Base-by-base conservation (phyloP, 2,113 vertebrate genomes). In the Dryoscopus gambensis region DNA sequence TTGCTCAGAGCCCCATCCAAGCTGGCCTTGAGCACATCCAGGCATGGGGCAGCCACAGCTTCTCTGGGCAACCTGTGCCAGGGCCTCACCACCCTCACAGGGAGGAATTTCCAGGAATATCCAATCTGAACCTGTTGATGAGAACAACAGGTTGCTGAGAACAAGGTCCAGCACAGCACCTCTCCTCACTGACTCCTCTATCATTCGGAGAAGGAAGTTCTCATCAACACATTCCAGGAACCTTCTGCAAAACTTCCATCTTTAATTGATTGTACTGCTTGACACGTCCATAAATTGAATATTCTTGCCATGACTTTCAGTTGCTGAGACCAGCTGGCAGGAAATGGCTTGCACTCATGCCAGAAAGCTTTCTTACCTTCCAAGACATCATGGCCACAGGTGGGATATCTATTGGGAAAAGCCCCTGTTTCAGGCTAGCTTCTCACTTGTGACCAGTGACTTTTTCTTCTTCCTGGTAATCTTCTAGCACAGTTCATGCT, bases 1-100 rank as follows among this genome's bases (percentile, higher is more conserved):
- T 49, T 63, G 16, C 47, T 65, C 27, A 3, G 3, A 40, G 40
- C 21, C 8, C 17, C 6, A 1, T 55, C 46, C 70, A 47, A 0
- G 44, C 33, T 86, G 27, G 27, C 33, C 33, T 39, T 17, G 55
- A 1, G 16, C 28, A 33, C 15, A 62, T 5, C 12, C 55, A 87
- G 63, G 55, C 27, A 53, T 39, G 33, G 37, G 15, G 33, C 46
- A 77, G 31, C 44, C 53, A 42, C 13, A 76, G 25, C 53, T 77
- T 13, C 73, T 53, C 46, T 69, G 53, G 27, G 13, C 17, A 69
- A 1, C 46, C 31, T 46, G 39, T 74, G 39, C 86, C 44, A 46
- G 24, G 11, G 39, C 24, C 11, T 75, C n/a, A 14, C 1, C 46
- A 53, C 9, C 4, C 23, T 68, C 46, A 22, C 13, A 35, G n/a